These are phyloP conservation scores for Stigmatopora nigra DNA, from an alignment of 2,113 vertebrate species.

Conservation along the genomic window DNA sequence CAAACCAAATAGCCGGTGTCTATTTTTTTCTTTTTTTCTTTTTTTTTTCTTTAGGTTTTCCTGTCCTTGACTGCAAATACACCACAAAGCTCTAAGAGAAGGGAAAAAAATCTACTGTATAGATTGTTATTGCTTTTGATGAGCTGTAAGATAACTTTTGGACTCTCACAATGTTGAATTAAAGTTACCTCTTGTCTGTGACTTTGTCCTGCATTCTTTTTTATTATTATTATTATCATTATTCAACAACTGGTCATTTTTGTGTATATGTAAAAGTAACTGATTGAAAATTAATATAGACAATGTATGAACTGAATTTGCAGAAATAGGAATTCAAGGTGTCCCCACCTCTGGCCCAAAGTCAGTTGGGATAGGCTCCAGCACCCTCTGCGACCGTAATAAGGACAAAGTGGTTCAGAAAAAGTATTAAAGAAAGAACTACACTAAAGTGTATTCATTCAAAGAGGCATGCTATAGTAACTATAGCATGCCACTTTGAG, in stretches of 20 bases:
- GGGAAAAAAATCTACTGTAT: conserved; percentile 90
- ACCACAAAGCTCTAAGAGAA: conserved; percentile 93
- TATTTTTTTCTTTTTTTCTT: conserved; percentile 77
- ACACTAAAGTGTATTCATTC: no score
- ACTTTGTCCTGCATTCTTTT: conserved; percentile 46
- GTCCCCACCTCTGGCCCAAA: no score
- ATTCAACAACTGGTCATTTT: neutral
- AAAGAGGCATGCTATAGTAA: no score
- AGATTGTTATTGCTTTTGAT: conserved; percentile 99
- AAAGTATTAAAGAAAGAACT: no score
- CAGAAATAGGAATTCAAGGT: neutral
- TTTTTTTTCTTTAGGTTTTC: conserved; percentile 71
- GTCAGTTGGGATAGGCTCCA: no score
- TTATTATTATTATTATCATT: conserved; percentile 20
- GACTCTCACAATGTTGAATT: conserved; percentile 99
- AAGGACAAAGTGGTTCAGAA: no score
- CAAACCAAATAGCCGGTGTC: conserved; percentile 76
- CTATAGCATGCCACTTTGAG: no score
- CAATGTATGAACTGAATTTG: neutral
- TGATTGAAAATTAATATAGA: neutral
- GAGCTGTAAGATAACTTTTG: conserved; percentile 98
- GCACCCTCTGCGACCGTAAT: no score
- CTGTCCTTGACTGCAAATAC: conserved; percentile 89
- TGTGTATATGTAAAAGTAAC: neutral
- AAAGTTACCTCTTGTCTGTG: conserved; percentile 99